A percentile compares a stretch with the other conserved stretches of the same genome.
These are phyloP conservation scores for Rhombomys opimus DNA, from an alignment of 2,113 vertebrate species.

Conservation along the genomic window DNA sequence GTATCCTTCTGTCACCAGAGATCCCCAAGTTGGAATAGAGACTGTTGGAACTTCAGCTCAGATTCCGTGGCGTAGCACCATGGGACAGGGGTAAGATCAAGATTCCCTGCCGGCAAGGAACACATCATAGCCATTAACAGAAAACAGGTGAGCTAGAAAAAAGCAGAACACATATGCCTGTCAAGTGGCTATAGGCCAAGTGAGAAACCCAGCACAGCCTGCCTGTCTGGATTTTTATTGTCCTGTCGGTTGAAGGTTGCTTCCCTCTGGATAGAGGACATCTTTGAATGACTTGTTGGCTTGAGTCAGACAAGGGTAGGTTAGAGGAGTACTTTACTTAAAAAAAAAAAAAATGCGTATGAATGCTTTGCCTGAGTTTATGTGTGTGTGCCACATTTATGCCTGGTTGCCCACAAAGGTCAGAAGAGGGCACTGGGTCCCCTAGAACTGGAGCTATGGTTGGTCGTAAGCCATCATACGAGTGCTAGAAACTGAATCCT, in stretches of 20 bases:
- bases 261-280: neutral
- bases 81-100: neutral
- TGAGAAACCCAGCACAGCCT: neutral
- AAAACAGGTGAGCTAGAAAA: neutral
- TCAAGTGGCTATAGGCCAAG: neutral
- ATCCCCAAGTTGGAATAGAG: conserved; percentile 4
- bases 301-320: neutral
- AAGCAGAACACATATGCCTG: neutral
- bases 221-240: neutral
- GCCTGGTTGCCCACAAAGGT: neutral
- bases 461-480: neutral
- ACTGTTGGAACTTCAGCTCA: neutral
- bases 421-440: neutral
- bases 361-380: neutral
- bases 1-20: neutral
- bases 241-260: neutral
- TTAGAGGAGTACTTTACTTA: neutral
- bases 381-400: neutral
- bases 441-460: neutral
- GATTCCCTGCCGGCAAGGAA: neutral
- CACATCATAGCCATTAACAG: neutral
- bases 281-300: neutral
- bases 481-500: neutral
- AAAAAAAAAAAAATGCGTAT: neutral
- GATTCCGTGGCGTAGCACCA: neutral